Conservation (phyloP, 2,113 vertebrate genomes). For the Recurvirostra avosetta region DNA sequence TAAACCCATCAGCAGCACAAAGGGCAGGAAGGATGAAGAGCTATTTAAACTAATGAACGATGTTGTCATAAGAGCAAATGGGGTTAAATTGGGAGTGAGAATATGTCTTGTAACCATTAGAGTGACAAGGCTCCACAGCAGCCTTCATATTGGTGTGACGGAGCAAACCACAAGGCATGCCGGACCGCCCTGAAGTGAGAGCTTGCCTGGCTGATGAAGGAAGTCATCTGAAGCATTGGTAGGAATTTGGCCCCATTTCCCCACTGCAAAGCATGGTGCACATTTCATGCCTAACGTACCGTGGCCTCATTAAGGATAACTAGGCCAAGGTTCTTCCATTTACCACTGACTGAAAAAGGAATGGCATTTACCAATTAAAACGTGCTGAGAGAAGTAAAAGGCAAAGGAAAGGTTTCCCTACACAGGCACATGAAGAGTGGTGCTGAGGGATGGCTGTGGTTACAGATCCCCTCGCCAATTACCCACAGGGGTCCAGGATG, state of each 20-base stretch:
- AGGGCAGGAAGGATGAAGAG: constrained; percentile 25
- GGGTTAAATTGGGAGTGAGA: neutral
- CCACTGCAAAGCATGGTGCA: neutral
- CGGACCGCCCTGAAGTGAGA: fast-evolving
- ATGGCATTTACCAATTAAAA: neutral
- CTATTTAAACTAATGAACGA: neutral
- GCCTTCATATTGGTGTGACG: neutral
- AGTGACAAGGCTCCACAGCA: neutral
- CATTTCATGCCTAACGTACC: neutral
- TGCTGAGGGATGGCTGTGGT: fast-evolving
- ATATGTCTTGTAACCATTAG: neutral
- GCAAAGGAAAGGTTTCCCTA: neutral
- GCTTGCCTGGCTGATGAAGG: neutral
- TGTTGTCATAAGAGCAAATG: neutral
- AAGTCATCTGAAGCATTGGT: neutral
- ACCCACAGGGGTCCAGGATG: neutral
- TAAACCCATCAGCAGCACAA: constrained; percentile 35
- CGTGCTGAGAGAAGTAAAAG: neutral
- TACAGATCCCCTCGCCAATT: neutral
- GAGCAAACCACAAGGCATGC: neutral
- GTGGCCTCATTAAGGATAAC: neutral
- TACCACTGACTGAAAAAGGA: neutral
- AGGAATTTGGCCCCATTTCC: constrained; percentile 2
- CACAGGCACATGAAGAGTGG: fast-evolving
- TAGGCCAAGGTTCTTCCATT: neutral